phyloP scores from a whole-genome alignment of 2,888 invertebrate genomes.

The Pristionchus maxplancki region DNA sequence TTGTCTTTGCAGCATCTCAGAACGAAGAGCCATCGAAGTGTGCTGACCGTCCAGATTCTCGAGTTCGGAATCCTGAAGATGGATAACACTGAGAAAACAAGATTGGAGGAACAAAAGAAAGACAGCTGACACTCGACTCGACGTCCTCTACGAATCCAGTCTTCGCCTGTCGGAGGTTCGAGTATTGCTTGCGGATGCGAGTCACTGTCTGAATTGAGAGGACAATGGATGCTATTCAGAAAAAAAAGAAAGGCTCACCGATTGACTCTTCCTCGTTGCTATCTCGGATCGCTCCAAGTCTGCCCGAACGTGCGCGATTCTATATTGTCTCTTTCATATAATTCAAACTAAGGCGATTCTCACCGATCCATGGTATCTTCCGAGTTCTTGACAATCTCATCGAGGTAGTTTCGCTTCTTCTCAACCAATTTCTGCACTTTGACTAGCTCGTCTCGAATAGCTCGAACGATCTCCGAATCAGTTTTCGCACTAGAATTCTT shows the following conservation, averaged over 20 bases:
- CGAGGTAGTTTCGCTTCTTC: constrained; percentile 30
- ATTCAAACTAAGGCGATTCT: not conserved
- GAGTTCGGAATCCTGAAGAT: constrained; percentile 40
- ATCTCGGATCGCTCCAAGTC: constrained; percentile 25
- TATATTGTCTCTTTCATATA: not conserved
- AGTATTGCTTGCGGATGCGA: constrained; percentile 47
- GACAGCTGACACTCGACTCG: constrained; percentile 9
- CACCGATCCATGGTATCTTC: constrained; percentile 21
- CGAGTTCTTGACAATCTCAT: constrained; percentile 25
- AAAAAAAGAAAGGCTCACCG: no score
- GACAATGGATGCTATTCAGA: no score
- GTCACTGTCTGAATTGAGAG: constrained; percentile 20
- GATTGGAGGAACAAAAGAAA: not conserved
- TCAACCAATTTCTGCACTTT: constrained; percentile 47
- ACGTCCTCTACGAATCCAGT: constrained; percentile 38
- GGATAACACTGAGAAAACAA: not conserved
- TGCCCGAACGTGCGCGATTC: not conserved
- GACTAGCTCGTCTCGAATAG: constrained; percentile 21
- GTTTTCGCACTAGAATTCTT: not conserved
- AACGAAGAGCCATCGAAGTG: not conserved
- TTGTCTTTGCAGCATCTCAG: constrained; percentile 6
- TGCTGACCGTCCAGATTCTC: constrained; percentile 39
- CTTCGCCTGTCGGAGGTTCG: constrained; percentile 33
- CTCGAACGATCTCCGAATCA: not conserved
- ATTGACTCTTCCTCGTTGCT: constrained; percentile 43